Percentiles rank a stretch among this genome's conserved stretches.
phyloP scores from a whole-genome alignment of 2,888 invertebrate genomes.

The Cloeon dipterum region DNA sequence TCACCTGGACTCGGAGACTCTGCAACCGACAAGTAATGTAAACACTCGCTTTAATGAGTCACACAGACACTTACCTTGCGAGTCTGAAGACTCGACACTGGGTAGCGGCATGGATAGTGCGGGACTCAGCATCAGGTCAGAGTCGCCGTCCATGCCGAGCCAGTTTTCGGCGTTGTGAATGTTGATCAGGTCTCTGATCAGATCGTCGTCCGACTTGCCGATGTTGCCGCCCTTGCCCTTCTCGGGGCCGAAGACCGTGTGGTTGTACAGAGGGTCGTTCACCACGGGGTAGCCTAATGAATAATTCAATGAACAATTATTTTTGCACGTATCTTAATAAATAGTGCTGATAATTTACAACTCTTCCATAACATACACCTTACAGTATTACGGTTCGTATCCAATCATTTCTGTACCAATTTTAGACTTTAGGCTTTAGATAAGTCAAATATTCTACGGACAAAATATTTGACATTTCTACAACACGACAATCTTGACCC shows the following conservation, averaged over 20 bases:
- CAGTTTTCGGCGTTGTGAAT: slow-evolving; percentile 89
- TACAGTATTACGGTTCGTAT: too few relatives aligned
- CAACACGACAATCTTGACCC: too few relatives aligned
- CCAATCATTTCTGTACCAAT: too few relatives aligned
- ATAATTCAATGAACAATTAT: too few relatives aligned
- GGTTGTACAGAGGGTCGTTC: slow-evolving; percentile 94
- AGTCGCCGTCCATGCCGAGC: slow-evolving; percentile 76
- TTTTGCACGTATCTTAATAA: too few relatives aligned
- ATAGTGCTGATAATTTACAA: too few relatives aligned
- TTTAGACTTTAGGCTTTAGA: too few relatives aligned
- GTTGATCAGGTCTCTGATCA: slow-evolving; percentile 69
- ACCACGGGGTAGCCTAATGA: slow-evolving; percentile 88
- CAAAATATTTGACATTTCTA: too few relatives aligned
- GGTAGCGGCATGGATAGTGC: neutral
- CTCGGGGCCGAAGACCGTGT: slow-evolving; percentile 80
- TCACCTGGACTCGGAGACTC: neutral
- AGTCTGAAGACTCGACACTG: neutral
- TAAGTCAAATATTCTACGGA: too few relatives aligned
- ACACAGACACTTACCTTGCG: neutral
- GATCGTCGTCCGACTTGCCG: slow-evolving; percentile 71
- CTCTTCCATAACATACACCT: too few relatives aligned
- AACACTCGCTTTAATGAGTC: neutral
- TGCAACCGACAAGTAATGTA: neutral
- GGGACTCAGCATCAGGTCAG: slow-evolving; percentile 29
- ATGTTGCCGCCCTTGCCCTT: slow-evolving; percentile 77